phyloP scores from a whole-genome alignment of 2,888 invertebrate species.

The Phengaris arion region DNA sequence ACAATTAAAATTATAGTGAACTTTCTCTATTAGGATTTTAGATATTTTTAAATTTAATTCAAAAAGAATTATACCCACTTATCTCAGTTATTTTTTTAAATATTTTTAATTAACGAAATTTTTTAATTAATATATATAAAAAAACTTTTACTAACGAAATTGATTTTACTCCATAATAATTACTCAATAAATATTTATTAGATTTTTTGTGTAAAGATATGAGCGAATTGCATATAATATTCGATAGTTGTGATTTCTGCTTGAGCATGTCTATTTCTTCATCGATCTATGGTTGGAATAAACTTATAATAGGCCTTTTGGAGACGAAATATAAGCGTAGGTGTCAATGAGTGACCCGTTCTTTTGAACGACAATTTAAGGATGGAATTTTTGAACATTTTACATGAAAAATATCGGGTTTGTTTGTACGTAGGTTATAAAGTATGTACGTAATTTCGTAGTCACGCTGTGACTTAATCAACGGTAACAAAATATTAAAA shows the following conservation, averaged over 20 bases:
- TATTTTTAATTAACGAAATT: too few species aligned
- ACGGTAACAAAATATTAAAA: slow-evolving; percentile 59
- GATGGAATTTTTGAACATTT: slow-evolving; percentile 56
- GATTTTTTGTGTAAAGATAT: too few species aligned
- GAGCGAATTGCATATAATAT: too few species aligned
- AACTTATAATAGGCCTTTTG: slow-evolving; percentile 57
- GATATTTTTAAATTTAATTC: too few species aligned
- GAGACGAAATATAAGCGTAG: slow-evolving; percentile 60
- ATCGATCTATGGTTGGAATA: slow-evolving; percentile 34
- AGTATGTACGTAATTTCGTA: slow-evolving; percentile 50
- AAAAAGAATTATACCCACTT: too few species aligned
- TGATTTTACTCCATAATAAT: too few species aligned
- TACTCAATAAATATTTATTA: too few species aligned
- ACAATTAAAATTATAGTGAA: too few species aligned
- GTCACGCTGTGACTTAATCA: slow-evolving; percentile 60
- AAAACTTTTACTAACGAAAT: too few species aligned
- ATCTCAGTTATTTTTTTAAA: too few species aligned
- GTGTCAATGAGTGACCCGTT: slow-evolving; percentile 65
- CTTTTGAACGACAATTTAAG: slow-evolving; percentile 57
- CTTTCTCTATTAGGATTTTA: too few species aligned
- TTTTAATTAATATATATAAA: too few species aligned
- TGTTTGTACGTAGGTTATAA: slow-evolving; percentile 59
- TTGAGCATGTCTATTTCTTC: neutral
- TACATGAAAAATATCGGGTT: slow-evolving; percentile 59
- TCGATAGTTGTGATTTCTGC: neutral